Conservation (phyloP, 2,888 invertebrate species). For the Pycnomerus fuliginosus region DNA sequence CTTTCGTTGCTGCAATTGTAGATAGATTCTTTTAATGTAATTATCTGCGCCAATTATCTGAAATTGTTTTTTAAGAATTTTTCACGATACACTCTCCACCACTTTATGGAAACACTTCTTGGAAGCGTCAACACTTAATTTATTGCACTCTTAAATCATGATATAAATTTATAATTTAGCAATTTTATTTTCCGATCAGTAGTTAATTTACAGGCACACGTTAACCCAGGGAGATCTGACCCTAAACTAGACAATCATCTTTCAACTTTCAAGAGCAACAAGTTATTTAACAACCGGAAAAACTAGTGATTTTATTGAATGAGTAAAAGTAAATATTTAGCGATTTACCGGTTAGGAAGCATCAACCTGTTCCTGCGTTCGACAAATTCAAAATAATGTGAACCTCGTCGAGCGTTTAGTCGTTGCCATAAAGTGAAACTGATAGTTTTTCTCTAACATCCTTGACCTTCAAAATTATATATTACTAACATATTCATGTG, state of each 20-base stretch:
- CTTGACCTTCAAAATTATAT: slow-evolving; percentile 32
- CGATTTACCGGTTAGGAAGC: slow-evolving; percentile 34
- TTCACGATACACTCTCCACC: no score
- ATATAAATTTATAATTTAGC: not conserved
- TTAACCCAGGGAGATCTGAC: slow-evolving; percentile 12
- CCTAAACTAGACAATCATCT: slow-evolving; percentile 26
- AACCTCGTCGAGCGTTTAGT: slow-evolving; percentile 6
- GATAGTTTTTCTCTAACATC: slow-evolving; percentile 12
- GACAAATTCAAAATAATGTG: slow-evolving; percentile 21
- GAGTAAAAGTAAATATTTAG: slow-evolving; percentile 31
- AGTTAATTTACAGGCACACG: slow-evolving; percentile 10
- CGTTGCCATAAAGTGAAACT: slow-evolving; percentile 20
- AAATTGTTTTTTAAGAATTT: slow-evolving; percentile 25
- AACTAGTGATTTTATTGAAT: slow-evolving; percentile 32
- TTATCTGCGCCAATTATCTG: slow-evolving; percentile 31
- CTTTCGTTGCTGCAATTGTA: slow-evolving; percentile 27
- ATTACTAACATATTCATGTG: slow-evolving; percentile 1
- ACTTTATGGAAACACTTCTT: no score
- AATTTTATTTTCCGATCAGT: slow-evolving; percentile 19
- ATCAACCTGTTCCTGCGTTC: slow-evolving; percentile 25
- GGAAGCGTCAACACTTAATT: no score
- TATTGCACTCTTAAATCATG: not conserved
- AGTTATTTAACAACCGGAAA: slow-evolving; percentile 34
- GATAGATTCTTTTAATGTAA: slow-evolving; percentile 35
- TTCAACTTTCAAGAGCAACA: slow-evolving; percentile 28